Base-by-base conservation (phyloP, 2,797 vertebrate genomes). In the Lepus oiostolus region DNA sequence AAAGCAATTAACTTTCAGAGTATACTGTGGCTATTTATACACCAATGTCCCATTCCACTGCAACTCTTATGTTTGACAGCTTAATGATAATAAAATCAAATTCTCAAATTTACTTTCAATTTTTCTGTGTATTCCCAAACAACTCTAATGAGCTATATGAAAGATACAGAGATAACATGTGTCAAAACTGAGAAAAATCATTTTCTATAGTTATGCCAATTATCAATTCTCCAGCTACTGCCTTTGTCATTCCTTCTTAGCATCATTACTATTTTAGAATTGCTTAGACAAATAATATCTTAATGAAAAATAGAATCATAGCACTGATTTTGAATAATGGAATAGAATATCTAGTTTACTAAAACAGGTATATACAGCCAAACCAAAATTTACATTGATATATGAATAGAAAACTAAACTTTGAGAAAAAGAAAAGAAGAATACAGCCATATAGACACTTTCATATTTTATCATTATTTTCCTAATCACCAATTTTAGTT, bases 1-100 rank as follows among this genome's bases (percentile, higher is more conserved):
- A 91, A 85, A 90, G 85, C 90, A 95, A 96, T 97, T 97, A 97
- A 85, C 30, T 94, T 95, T 75, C 60, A 95, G 85, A 96, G 84
- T 77, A 11, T 38, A 67, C 24, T 76, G 14, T 77, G 85, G 60
- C 38, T 94, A 52, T 97, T 94, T 88, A 90, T 71, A 83, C 35
- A 67, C 62, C 22, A 86, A 92, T 88, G 72, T 19, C 88, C 30
- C 72, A 76, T 90, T 60, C 47, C 90, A 63, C 47, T 60, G 72
- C 80, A 92, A 94, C 96, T 91, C 72, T 95, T 92, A 92, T 75
- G 58, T 81, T 88, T 96, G 96, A 97, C 85, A 96, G 62, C 42
- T 96, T 96, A 90, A 96, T 93, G 93, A 85, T 92, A 95, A 88
- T 90, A 80, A 95, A 89, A 94, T 91, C 76, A 95, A 95, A 24